Base-by-base conservation (phyloP, 2,797 vertebrate species). In the Enteromius viviparus region DNA sequence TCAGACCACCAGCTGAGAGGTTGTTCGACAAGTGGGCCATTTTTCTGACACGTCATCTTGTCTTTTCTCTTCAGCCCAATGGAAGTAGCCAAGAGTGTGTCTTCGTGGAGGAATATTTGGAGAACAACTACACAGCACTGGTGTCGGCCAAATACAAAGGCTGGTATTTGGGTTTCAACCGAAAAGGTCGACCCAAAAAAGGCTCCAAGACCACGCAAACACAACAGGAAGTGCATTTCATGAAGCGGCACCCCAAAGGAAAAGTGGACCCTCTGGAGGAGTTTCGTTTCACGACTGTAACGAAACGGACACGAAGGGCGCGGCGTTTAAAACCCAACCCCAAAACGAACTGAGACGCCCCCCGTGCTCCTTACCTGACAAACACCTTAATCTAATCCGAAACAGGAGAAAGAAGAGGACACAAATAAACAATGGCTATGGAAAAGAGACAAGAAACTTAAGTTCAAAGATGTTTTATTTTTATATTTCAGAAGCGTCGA, bases 141-240 rank as follows among this genome's bases (percentile, higher is more conserved):
- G 93, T 95, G 85, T 96, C 95, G 8, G 95, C 95, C 88, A 94
- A 94, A 90, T 95, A 95, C 92, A 94, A 93, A 91, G 95, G 94
- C 86, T 96, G 95, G 95, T 96, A 96, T 92, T 93, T 96, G 11
- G 95, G 95, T 84, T 96, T 96, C 91, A 96, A 95, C 90, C 90
- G 95, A 81, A 95, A 94, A 85, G 95, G 95, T 3, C 91, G 92
- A 88, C 95, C 95, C 78, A 95, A 95, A 85, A 95, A 95, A 87
- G 95, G 95, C 78, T 94, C 94, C 3, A 92, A 90, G 87, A 96
- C 95, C 87, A 92, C 93, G 34, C 95, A 96, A 89, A 90, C 93
- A 51, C 95, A 96, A 85, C 94, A 95, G 91, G 95, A 96, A 91
- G 95, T 95, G 83, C 95, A 96, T 90, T 96, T 96, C 92, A 96